Evolutionary conservation across 2,888 invertebrate genomes (phyloP).

Genomic region (Pristionchus mayeri): DNA sequence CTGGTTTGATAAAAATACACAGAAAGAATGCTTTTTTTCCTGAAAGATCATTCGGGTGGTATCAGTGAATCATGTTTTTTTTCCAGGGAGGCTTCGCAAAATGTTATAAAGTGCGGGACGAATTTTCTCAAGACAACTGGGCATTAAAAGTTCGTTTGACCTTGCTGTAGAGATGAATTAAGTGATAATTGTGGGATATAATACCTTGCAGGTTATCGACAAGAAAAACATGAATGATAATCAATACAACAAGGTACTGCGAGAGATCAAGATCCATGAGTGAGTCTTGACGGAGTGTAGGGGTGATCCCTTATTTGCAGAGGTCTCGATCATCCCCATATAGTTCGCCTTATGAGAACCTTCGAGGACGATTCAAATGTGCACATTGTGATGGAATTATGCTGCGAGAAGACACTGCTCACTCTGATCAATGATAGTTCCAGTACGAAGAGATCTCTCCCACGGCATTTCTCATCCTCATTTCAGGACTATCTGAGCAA

Average conservation of each 20-base stretch:
- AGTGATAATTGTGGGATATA: neutral
- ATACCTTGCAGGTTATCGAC: constrained; percentile 27
- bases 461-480: too few relatives aligned
- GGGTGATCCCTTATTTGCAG: constrained; percentile 13
- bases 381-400: constrained; percentile 46
- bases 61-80: neutral
- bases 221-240: constrained; percentile 25
- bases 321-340: constrained; percentile 42
- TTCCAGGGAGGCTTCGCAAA: constrained; percentile 48
- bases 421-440: constrained; percentile 5
- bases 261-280: constrained; percentile 46
- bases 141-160: constrained; percentile 42
- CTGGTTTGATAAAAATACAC: constrained; percentile 11
- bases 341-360: constrained; percentile 9
- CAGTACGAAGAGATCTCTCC: neutral
- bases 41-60: constrained; percentile 8
- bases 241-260: constrained; percentile 41
- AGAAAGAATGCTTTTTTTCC: too few relatives aligned
- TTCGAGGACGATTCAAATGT: constrained; percentile 43
- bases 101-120: constrained; percentile 47
- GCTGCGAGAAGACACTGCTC: constrained; percentile 42
- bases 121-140: neutral
- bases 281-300: neutral
- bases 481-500: constrained; percentile 4
- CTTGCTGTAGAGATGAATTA: neutral